Evolutionary conservation across 2,888 invertebrate genomes (phyloP), one percentile per base, ranked within the genome.

Genomic region (Euzetes globulus): DNA sequence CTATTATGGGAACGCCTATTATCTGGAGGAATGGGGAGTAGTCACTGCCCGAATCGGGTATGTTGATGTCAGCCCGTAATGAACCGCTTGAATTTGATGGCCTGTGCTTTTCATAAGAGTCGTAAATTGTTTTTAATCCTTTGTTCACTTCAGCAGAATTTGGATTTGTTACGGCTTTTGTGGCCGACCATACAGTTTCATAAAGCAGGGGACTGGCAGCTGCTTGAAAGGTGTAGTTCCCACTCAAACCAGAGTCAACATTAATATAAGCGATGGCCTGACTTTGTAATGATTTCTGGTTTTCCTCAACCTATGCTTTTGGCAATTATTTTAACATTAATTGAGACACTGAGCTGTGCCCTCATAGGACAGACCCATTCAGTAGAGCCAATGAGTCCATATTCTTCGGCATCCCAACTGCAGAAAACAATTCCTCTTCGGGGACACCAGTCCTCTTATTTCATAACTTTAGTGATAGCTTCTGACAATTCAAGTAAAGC

Each of bases 351-450:
- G 5, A 11, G 11, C 41, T 41, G 7, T 13, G 7, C 1, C 13
- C 7, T 41, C 7, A 9, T 7, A 5, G 41, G 41, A 41, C 41
- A 11, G 55, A 55, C 55, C 71, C 84, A 85, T 79, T 86, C 86
- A 0, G 82, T 83, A 7, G 86, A 84, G 2, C 86, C 85, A 63
- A 85, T 80, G 13, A 85, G 78, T 7, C 83, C 84, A 75, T 82
- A 83, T 76, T 86, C 85, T 78, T 85, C 85, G 0, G 84, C 85
- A 74, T 84, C 85, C 85, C 85, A 86, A 45, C 83, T 82, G 77
- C 83, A 82, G 78, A 85, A 84, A 74, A 85, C 79, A 47, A 86
- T 80, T 3, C 83, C 82, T 65, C 85, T 78, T 13, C 83, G 79
- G 5, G 86, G 86, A 47, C 81, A 79, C 85, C 85, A 86, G 1